A percentile compares a stretch with the other conserved stretches of the same genome.
Conservation (phyloP, 2,888 invertebrate species). For the Willowsia nigromaculata region DNA sequence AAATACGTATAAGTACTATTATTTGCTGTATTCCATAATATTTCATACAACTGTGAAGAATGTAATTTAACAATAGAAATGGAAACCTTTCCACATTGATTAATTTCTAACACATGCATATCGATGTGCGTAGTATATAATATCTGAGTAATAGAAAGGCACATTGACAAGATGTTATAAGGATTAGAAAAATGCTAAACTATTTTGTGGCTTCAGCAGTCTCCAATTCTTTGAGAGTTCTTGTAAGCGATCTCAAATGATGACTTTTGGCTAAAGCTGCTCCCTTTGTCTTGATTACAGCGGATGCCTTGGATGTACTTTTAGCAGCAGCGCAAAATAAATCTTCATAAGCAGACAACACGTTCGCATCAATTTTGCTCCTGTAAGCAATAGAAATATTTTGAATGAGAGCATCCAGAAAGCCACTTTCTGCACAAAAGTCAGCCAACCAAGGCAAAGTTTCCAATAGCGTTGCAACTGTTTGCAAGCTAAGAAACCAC, state of each 20-base stretch:
- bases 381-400: slow-evolving; percentile 91
- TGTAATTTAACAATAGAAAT: no score
- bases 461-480: slow-evolving; percentile 90
- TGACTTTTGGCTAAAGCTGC: slow-evolving; percentile 77
- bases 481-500: slow-evolving; percentile 97
- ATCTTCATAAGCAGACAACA: slow-evolving; percentile 94
- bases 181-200: not conserved
- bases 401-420: slow-evolving; percentile 93
- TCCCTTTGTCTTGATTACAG: slow-evolving; percentile 76
- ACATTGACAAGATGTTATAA: not conserved
- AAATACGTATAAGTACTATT: no score
- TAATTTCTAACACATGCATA: no score
- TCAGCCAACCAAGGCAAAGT: slow-evolving; percentile 93
- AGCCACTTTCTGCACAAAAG: slow-evolving; percentile 95
- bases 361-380: slow-evolving; percentile 89
- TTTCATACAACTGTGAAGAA: no score
- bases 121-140: not conserved
- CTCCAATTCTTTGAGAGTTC: slow-evolving; percentile 68
- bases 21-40: no score
- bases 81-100: not conserved
- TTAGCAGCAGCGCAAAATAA: slow-evolving; percentile 84
- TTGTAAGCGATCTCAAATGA: slow-evolving; percentile 76
- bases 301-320: slow-evolving; percentile 72
- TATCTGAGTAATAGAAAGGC: not conserved
- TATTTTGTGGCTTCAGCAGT: slow-evolving; percentile 5